Evolutionary conservation across 2,113 vertebrate genomes (phyloP), one percentile per base, ranked within the genome.

Genomic region (Macroglossus sobrinus): DNA sequence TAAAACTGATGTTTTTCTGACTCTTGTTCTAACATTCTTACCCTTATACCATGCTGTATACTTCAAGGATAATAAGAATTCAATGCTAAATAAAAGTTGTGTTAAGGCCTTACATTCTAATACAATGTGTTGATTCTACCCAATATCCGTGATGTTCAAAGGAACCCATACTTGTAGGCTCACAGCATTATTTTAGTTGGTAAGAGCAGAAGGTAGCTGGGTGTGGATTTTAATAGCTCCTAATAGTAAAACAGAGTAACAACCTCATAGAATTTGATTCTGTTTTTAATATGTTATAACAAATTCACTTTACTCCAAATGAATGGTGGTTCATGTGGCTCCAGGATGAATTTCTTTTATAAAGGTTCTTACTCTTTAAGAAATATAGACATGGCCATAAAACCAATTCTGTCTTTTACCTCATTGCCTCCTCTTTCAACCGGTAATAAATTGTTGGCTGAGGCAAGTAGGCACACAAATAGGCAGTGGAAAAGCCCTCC

Each of bases 391-490:
- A 96, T 16, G 55, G 89, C 78, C 50, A 87, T 96, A 96, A 98
- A 98, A 98, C 98, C 97, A 97, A 98, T 96, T 98, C 97, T 94
- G 66, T 98, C 98, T 98, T 97, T 89, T 89, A 88, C 90, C 89
- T 97, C 97, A 82, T 95, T 98, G 96, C 97, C 95, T 98, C 78
- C 89, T 96, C 96, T 98, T 96, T 97, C 96, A 95, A 82, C 81
- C 94, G 94, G 96, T 97, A 98, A 98, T 98, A 98, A 98, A 98
- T 98, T 98, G 97, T 95, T 98, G 98, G 75, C 92, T 78, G 89
- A 82, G 55, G 38, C 81, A 75, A 92, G 78, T 93, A 95, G 96
- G 92, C 96, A 97, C 92, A 95, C 98, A 98, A 98, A 98, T 86
- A 92, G 95, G 96, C 96, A 97, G 94, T 68, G 88, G 98, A 97